Base-by-base conservation (phyloP, 2,888 invertebrate genomes). In the Ophion costatus region DNA sequence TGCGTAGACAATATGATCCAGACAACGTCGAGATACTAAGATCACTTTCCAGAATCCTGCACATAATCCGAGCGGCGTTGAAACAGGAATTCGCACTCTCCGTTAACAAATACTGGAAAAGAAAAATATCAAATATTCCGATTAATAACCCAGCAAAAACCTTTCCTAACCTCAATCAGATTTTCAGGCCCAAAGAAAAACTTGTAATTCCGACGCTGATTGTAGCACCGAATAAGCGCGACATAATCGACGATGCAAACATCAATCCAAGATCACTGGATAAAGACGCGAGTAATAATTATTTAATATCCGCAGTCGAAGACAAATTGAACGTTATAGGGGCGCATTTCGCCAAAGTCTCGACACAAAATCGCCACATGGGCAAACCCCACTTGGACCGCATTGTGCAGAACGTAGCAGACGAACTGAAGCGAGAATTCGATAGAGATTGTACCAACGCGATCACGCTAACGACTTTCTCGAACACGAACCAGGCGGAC, bases 301-400 rank as follows among this genome's bases (percentile, higher is more conserved):
- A 59, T 38, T 2, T 80, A 14, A 51, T 79, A 0, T 33, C 38
- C 11, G 67, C 75, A n/a, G 38, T 42, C 5, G 24, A 2, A 22
- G 71, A 77, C 10, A 82, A 86, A 80, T 64, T 84, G 10, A 76
- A 86, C 29, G 57, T 76, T 2, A 24, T 79, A 10, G 81, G 75
- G 2, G 78, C 75, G 0, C 82, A 79, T 11, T 79, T 81, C 20
- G 79, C 63, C 63, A 67, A 74, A 2, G 83, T 71, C 17, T 69
- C 80, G 22, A 64, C 67, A 20, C 66, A 86, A 82, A 75, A 82
- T 57, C 29, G 24, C 22, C 59, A 84, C 22, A 11, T 74, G 51
- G 77, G 80, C 14, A 71, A 14, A 17, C 45, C 17, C 0, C 45
- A 67, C 3, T 14, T 73, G 7, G 57, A 20, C 11, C 51, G 74